Conservation (phyloP, 2,888 invertebrate species). For the Thereva unica region DNA sequence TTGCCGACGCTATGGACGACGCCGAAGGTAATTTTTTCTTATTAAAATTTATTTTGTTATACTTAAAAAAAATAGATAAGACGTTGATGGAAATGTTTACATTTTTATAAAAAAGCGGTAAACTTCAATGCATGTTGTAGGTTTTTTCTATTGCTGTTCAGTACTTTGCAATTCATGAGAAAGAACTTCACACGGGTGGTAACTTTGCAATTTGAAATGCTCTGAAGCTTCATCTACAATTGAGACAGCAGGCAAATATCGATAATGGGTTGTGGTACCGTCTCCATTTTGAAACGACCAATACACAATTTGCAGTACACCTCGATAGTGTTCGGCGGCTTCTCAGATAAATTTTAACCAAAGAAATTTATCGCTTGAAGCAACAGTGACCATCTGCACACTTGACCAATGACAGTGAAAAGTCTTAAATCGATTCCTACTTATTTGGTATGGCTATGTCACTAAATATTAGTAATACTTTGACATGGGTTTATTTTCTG, state of each 20-base stretch:
- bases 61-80: not conserved
- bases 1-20: slow-evolving; percentile 71
- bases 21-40: slow-evolving; percentile 60
- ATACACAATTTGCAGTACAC: too few species aligned
- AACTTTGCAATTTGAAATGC: not conserved
- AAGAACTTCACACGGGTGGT: slow-evolving; percentile 6
- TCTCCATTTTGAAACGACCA: too few species aligned
- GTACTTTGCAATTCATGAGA: slow-evolving; percentile 11
- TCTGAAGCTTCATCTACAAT: slow-evolving; percentile 8
- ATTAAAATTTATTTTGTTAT: not conserved
- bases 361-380: too few species aligned
- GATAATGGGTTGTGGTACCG: too few species aligned
- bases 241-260: not conserved
- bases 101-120: slow-evolving; percentile 16
- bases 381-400: too few species aligned
- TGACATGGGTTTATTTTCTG: too few species aligned
- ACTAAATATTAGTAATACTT: too few species aligned
- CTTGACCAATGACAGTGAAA: too few species aligned
- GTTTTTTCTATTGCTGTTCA: slow-evolving; percentile 22
- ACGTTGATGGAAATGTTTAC: not conserved
- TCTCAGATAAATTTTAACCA: too few species aligned
- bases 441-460: too few species aligned
- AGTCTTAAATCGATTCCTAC: too few species aligned
- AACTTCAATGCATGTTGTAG: slow-evolving; percentile 37
- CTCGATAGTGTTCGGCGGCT: too few species aligned